Evolutionary conservation across 2,113 vertebrate species (phyloP).

Genomic region (Felis chaus): DNA sequence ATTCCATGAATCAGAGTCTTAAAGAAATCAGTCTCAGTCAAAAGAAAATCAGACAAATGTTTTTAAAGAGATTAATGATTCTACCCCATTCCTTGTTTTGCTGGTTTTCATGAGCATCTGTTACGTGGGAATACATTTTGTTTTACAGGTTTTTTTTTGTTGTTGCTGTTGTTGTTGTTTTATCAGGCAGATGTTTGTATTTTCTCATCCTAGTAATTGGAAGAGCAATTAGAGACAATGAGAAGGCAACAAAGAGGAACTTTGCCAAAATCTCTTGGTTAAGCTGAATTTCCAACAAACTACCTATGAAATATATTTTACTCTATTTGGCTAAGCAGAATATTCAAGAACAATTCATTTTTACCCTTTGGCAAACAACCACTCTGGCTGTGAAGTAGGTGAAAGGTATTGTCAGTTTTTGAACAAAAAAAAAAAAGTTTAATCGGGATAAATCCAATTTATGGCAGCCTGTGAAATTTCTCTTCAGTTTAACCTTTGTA

Average conservation of each 20-base stretch:
- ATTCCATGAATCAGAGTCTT: not conserved
- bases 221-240: not conserved
- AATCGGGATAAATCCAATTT: not conserved
- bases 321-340: not conserved
- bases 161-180: not conserved
- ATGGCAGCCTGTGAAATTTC: not conserved
- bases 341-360: not conserved
- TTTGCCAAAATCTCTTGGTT: not conserved
- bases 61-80: constrained; percentile 23
- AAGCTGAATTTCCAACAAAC: not conserved
- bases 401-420: not conserved
- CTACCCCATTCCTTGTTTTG: not conserved
- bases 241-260: not conserved
- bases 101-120: constrained; percentile 43
- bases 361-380: not conserved
- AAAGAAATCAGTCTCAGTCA: not conserved
- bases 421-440: not conserved
- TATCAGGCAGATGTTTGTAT: constrained; percentile 10
- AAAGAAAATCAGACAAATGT: not conserved
- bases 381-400: not conserved
- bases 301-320: not conserved
- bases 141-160: not conserved
- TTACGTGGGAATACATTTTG: constrained; percentile 20
- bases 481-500: not conserved
- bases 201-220: not conserved